Base-by-base conservation (phyloP, 2,888 invertebrate genomes). In the Cheilosia vernalis region DNA sequence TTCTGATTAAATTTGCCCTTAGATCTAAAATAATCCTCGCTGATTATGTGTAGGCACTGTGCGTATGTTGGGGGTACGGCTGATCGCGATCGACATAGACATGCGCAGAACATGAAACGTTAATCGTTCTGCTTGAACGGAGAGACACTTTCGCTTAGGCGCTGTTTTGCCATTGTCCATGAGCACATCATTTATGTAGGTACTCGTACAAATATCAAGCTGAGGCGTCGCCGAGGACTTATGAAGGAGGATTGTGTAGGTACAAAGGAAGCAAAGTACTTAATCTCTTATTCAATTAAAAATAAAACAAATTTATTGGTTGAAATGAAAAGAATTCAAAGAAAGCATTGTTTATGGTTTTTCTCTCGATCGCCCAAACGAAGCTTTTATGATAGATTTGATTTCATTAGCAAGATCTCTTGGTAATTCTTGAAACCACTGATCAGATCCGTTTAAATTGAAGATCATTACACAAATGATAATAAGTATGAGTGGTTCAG, bases 71-170 rank as follows among this genome's bases (percentile, higher is more conserved):
- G 33, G 51, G 44, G 33, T 49, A 56, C 17, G 49, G 15, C 21
- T 66, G 37, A n/a, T 37, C 51, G 21, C 61, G 42, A n/a, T 37
- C n/a, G 30, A 21, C 53, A 51, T 15, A 15, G 24, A 51, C 51
- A 51, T 51, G 13, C 21, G 24, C 49, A 21, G 56, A 15, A 17
- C 63, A 24, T 19, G 51, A 33, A 17, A 24, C 56, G 63, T 79
- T 79, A 64, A 79, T 72, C 79, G 72, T 60, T 53, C 44, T 33
- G 37, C 7, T 33, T 42, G 79, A 79, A 27, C 24, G 37, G 55
- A 67, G 58, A 80, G 64, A 80, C 80, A 80, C 80, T 80, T 73
- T 72, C 79, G 60, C 56, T 73, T 42, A 13, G 53, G 27, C 61
- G 17, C 44, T 6, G 15, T n/a, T 42, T 24, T 37, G 24, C 47